phyloP scores from a whole-genome alignment of 2,888 invertebrate species.

The Oligia strigilis region DNA sequence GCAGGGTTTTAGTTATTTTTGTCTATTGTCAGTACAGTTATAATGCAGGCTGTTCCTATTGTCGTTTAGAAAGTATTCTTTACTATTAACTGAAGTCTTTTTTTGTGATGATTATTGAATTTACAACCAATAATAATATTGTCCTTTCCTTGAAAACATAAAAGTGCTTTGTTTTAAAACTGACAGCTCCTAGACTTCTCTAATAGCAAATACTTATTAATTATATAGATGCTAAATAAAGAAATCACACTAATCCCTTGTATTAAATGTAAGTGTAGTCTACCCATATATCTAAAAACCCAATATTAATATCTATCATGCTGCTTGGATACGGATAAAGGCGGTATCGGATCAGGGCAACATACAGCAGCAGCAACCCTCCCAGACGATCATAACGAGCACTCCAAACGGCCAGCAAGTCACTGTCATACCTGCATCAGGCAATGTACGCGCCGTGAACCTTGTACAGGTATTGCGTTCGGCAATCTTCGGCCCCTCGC shows the following conservation, averaged over 20 bases:
- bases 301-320: conserved; percentile 68
- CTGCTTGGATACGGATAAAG: conserved; percentile 81
- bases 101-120: not conserved
- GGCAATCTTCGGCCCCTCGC: conserved; percentile 68
- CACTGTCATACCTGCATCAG: conserved; percentile 94
- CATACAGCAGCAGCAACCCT: conserved; percentile 80
- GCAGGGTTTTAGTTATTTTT: not conserved
- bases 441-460: conserved; percentile 84
- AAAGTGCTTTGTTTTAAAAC: not conserved
- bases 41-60: not conserved
- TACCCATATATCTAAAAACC: not conserved
- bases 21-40: not conserved
- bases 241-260: not conserved
- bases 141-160: not conserved
- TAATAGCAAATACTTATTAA: not conserved
- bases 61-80: too few relatives aligned
- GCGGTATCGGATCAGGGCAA: conserved; percentile 85
- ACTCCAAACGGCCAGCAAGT: conserved; percentile 95
- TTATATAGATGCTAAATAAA: conserved; percentile 10
- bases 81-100: not conserved
- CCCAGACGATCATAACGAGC: conserved; percentile 93
- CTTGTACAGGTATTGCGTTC: conserved; percentile 82
- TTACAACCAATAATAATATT: not conserved
- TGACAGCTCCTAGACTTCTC: too few relatives aligned
- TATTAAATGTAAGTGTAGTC: not conserved